These are phyloP conservation scores for Sebastes vulpes DNA, from an alignment of 2,797 vertebrate genomes.

Conservation along the genomic window DNA sequence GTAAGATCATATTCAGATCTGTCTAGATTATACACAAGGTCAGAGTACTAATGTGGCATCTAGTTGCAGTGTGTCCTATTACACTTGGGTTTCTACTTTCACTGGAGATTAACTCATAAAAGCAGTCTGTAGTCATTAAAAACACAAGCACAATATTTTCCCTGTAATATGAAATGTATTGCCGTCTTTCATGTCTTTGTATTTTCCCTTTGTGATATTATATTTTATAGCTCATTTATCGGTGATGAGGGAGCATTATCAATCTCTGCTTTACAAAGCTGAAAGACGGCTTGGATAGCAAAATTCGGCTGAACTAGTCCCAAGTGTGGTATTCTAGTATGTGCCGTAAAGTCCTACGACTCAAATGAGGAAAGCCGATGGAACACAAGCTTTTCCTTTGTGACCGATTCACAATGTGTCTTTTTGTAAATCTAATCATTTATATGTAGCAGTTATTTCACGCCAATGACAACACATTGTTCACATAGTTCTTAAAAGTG, in stretches of 20 bases:
- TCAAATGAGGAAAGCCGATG: constrained; percentile 40
- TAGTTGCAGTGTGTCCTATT: neutral
- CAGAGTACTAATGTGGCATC: neutral
- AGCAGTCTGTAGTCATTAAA: constrained; percentile 36
- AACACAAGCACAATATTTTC: constrained; percentile 44
- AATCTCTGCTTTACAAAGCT: constrained; percentile 40
- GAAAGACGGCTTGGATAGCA: constrained; percentile 17
- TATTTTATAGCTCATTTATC: constrained; percentile 62
- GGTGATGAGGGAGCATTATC: constrained; percentile 54
- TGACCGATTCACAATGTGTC: constrained; percentile 19
- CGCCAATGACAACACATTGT: constrained; percentile 9
- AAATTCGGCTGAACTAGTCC: constrained; percentile 51
- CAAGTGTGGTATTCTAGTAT: constrained; percentile 43
- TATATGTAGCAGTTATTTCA: neutral
- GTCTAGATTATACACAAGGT: constrained; percentile 20
- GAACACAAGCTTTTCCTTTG: constrained; percentile 26
- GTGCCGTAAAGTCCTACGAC: constrained; percentile 47
- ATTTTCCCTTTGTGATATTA: constrained; percentile 56
- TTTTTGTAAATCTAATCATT: constrained; percentile 31
- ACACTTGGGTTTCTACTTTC: neutral
- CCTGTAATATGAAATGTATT: constrained; percentile 36
- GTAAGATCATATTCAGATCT: neutral
- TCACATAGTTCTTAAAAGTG: neutral
- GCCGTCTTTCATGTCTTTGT: constrained; percentile 36
- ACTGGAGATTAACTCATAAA: constrained; percentile 36